Evolutionary conservation across 2,113 vertebrate species (phyloP), one percentile per base, ranked within the genome.

Genomic region (Centropus bengalensis): DNA sequence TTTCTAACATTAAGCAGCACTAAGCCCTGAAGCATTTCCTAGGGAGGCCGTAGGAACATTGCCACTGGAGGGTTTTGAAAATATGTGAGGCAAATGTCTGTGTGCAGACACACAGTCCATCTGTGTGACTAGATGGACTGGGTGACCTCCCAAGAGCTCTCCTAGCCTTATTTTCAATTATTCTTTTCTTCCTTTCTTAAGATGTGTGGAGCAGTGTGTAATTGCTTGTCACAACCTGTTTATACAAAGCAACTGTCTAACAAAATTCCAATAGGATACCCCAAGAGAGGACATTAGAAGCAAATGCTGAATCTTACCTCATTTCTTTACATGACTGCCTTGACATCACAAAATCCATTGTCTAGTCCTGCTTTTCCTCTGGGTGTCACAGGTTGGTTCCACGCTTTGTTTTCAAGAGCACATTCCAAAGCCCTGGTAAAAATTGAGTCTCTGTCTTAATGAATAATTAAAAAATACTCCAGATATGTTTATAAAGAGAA

Each of bases 171-270:
- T 80, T 88, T 94, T 78, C 82, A 86, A 94, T 96, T 95, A 83
- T 73, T 89, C 68, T 63, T 12, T 52, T 91, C 82, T 91, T 91
- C 86, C 52, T 71, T 78, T 38, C 89, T 52, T 44, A 78, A 81
- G 79, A 66, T 56, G 56, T 68, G 88, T 49, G 76, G 76, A 95
- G 71, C 9, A 3, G 49, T 51, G 82, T 45, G 71, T 78, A 91
- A 95, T 93, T 90, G 85, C 89, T 94, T 95, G 95, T 91, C 91
- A 95, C 91, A 95, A 88, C 19, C n/a, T 18, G 36, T 94, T 91
- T 95, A 75, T 52, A 94, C 82, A 75, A 93, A 86, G 45, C 64
- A 91, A 94, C 95, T 91, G 60, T 88, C 56, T 77, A 78, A 74
- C 1, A 0, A 90, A 95, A 90, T 67, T 93, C 80, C 90, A 81